Evolutionary conservation across 64 coral and sea anemone species (phyloP).

Genomic region (Montipora capricornis): DNA sequence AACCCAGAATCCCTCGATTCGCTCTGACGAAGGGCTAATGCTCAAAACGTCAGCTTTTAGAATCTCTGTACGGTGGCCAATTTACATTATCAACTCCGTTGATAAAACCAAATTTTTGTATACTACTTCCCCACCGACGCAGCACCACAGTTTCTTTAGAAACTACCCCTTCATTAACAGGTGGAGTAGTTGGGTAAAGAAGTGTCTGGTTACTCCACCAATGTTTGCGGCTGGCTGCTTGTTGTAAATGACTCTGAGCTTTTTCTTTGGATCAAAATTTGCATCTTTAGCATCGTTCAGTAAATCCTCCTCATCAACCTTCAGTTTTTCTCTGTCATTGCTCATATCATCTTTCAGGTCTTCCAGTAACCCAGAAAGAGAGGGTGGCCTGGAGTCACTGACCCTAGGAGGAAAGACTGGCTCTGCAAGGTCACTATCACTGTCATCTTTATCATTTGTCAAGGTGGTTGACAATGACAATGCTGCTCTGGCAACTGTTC

Average conservation of each 20-base stretch:
- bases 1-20: too few species aligned
- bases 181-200: constrained; percentile 51
- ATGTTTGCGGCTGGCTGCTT: constrained; percentile 63
- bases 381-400: background rate
- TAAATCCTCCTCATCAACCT: constrained; percentile 56
- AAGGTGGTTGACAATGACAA: background rate
- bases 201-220: constrained; percentile 48
- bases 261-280: constrained; percentile 66
- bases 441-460: background rate
- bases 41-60: too few species aligned
- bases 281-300: constrained; percentile 66
- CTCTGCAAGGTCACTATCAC: constrained; percentile 26
- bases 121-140: too few species aligned
- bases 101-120: too few species aligned
- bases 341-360: constrained; percentile 40
- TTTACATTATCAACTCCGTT: too few species aligned
- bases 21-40: too few species aligned
- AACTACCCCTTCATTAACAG: too few species aligned
- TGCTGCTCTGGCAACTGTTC: constrained; percentile 32
- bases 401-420: background rate
- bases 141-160: too few species aligned
- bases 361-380: background rate
- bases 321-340: constrained; percentile 26
- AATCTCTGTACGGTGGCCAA: too few species aligned
- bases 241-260: constrained; percentile 21